Conservation (phyloP, 1,140 invertebrate species). For the Pachyrhynchus sulphureomaculatus region DNA sequence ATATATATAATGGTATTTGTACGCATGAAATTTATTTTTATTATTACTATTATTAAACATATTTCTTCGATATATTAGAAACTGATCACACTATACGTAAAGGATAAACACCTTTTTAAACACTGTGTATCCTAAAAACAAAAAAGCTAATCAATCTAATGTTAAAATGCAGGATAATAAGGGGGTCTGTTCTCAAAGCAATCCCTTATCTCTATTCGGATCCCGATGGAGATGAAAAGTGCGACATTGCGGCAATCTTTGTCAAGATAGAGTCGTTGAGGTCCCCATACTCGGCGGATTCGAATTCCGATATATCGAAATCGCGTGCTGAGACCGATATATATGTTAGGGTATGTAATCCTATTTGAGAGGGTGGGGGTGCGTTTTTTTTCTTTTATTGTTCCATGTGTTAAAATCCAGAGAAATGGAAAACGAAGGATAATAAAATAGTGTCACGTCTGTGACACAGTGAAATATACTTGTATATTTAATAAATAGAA, state of each 20-base stretch:
- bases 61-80: no score
- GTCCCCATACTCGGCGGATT: neutral
- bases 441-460: no score
- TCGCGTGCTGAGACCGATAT: slow-evolving; percentile 4
- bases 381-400: neutral
- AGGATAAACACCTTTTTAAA: no score
- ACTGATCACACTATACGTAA: no score
- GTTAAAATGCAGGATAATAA: neutral
- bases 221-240: slow-evolving; percentile 4
- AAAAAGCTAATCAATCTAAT: slow-evolving; percentile 5
- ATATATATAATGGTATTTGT: no score
- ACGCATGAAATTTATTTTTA: no score
- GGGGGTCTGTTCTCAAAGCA: neutral
- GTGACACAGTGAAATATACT: no score
- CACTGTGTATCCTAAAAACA: neutral
- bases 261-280: slow-evolving; percentile 1
- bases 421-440: no score
- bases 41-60: no score
- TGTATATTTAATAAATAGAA: no score
- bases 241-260: slow-evolving; percentile 8
- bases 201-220: slow-evolving; percentile 4
- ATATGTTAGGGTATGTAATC: neutral
- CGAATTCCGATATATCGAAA: slow-evolving; percentile 6
- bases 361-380: neutral
- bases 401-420: no score